Evolutionary conservation across 1,140 invertebrate species (phyloP).

Genomic region (Gryon sp.): DNA sequence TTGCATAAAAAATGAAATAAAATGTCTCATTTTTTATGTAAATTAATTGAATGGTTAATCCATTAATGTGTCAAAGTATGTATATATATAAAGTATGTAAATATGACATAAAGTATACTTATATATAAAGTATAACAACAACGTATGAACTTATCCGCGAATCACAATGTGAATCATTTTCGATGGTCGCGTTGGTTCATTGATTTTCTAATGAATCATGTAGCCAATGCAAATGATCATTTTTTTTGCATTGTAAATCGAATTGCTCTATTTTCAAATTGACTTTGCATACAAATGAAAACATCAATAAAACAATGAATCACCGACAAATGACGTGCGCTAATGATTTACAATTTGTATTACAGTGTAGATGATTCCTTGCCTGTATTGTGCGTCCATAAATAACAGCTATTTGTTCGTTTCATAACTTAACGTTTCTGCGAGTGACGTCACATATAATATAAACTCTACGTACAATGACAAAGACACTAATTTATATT

Average conservation of each 20-base stretch:
- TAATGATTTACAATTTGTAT: slow-evolving; percentile 58
- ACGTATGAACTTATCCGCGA: slow-evolving; percentile 13
- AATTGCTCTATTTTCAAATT: slow-evolving; percentile 53
- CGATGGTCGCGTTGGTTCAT: slow-evolving; percentile 34
- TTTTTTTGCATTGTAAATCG: slow-evolving; percentile 56
- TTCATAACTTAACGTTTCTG: slow-evolving; percentile 39
- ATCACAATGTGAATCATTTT: slow-evolving; percentile 40
- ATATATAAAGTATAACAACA: neutral
- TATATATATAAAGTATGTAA: too few relatives aligned
- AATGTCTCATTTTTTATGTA: too few relatives aligned
- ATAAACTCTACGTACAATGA: slow-evolving; percentile 51
- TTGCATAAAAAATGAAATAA: neutral
- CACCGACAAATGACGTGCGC: slow-evolving; percentile 47
- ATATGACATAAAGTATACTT: neutral
- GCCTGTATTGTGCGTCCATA: slow-evolving; percentile 58
- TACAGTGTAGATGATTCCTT: slow-evolving; percentile 53
- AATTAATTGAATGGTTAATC: too few relatives aligned
- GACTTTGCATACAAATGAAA: slow-evolving; percentile 56
- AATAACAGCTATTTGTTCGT: slow-evolving; percentile 43
- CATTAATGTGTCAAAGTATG: too few relatives aligned
- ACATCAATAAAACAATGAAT: slow-evolving; percentile 60
- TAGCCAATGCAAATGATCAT: slow-evolving; percentile 30
- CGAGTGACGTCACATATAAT: slow-evolving; percentile 49
- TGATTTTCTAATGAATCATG: slow-evolving; percentile 49
- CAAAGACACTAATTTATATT: slow-evolving; percentile 59